These are phyloP conservation scores for Tragelaphus scriptus DNA, from an alignment of 2,113 vertebrate genomes.

Conservation along the genomic window DNA sequence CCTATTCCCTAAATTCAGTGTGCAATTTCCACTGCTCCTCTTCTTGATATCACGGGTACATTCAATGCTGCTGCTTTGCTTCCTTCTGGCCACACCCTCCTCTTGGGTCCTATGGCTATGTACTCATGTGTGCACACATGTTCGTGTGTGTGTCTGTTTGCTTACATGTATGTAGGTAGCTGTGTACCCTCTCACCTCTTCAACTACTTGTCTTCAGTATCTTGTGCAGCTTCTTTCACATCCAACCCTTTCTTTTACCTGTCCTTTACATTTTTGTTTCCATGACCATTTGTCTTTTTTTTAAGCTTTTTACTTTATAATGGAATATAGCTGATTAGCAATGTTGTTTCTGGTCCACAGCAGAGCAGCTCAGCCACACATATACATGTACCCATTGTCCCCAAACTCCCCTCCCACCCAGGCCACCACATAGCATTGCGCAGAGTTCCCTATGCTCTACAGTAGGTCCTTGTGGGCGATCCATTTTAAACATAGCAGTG, in stretches of 20 bases:
- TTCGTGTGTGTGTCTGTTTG: background rate
- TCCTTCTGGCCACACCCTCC: background rate
- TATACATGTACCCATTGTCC: fast-evolving
- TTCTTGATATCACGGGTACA: background rate
- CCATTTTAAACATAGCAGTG: background rate
- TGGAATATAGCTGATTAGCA: background rate
- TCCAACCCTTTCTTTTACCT: background rate
- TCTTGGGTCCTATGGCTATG: background rate
- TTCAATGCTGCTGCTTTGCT: background rate
- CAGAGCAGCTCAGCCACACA: background rate
- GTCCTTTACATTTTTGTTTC: background rate
- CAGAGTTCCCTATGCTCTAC: background rate
- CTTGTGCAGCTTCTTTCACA: background rate
- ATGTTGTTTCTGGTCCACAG: background rate
- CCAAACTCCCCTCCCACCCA: background rate
- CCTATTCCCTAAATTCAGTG: background rate
- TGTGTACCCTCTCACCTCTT: background rate
- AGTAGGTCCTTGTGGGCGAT: background rate
- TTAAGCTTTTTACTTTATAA: background rate
- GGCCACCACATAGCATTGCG: background rate
- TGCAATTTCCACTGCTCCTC: background rate
- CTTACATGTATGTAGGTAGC: background rate
- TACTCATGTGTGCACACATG: background rate
- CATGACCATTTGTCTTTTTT: background rate
- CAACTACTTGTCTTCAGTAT: background rate